Evolutionary conservation across 2,113 vertebrate genomes (phyloP).

Genomic region (Nyctereutes procyonoides): DNA sequence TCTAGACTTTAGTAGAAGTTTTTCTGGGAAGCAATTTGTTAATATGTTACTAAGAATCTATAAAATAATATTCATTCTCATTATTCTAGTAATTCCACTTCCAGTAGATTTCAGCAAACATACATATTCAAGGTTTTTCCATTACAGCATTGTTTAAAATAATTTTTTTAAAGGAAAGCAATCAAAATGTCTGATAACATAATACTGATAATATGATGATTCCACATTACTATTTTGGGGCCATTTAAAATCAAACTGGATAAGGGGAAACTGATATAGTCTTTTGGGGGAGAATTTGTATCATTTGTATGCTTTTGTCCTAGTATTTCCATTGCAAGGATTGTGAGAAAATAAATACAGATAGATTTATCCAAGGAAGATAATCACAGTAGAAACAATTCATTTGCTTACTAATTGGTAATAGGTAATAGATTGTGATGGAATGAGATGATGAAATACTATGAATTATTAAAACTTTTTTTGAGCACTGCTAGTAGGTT

Average conservation of each 20-base stretch:
- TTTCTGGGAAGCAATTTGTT: not conserved
- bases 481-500: not conserved
- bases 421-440: not conserved
- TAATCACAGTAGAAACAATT: not conserved
- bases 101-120: not conserved
- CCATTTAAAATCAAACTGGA: not conserved
- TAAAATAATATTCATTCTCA: conserved; percentile 5
- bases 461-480: not conserved
- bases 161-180: not conserved
- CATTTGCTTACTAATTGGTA: not conserved
- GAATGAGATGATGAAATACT: not conserved
- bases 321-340: not conserved
- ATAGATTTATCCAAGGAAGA: not conserved
- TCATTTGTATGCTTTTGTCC: not conserved
- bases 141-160: not conserved
- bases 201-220: not conserved
- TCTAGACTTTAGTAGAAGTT: not conserved
- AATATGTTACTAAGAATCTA: not conserved
- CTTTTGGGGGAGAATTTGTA: not conserved
- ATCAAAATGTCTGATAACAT: not conserved
- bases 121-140: conserved; percentile 23
- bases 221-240: not conserved
- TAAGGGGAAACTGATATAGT: not conserved
- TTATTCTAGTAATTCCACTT: not conserved
- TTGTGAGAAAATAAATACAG: not conserved